Base-by-base conservation (phyloP, 2,888 invertebrate genomes). In the Agonopterix heracliana region DNA sequence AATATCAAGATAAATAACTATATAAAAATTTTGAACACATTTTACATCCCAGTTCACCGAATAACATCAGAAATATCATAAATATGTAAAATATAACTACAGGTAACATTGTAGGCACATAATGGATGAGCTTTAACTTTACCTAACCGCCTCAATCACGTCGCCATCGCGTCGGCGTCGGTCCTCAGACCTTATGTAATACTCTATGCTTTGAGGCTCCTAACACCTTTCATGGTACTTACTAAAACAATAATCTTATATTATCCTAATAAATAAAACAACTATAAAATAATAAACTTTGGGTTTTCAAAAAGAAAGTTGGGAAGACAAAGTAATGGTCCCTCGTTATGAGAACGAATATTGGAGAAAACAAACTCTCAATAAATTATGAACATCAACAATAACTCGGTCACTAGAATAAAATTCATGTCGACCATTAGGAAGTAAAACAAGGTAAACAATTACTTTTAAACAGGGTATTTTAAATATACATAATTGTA, bases 21-120 rank as follows among this genome's bases (percentile, higher is more conserved):
- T 68, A 72, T 71, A 63, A 68, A 62, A 78, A 78, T 84, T 86
- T 87, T 85, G 85, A 86, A 87, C 87, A 87, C 87, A 86, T 79
- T 74, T 59, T 68, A 50, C 65, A 70, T 78, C 77, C 80, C 81
- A 83, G 75, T 80, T 71, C 77, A 69, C 70, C 72, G 63, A 80
- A 75, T 69, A 75, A 77, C 77, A 72, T 70, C 68, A 66, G 60
- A 17, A 70, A 66, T 71, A 73, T 70, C 69, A 78, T 78, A 72
- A 66, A 68, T 66, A 67, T 59, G 69, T 69, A 70, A 41, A 57
- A 60, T 64, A 63, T 64, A 85, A 80, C 87, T 87, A 87, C 86
- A 87, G 87, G 87, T 87, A 87, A 87, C 87, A 85, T 86, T 77
- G 84, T 86, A 87, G 87, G 87, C 87, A 87, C 87, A 81, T 85